Base-by-base conservation (phyloP, 1,140 invertebrate species). In the Aphelenchoides fujianensis region DNA sequence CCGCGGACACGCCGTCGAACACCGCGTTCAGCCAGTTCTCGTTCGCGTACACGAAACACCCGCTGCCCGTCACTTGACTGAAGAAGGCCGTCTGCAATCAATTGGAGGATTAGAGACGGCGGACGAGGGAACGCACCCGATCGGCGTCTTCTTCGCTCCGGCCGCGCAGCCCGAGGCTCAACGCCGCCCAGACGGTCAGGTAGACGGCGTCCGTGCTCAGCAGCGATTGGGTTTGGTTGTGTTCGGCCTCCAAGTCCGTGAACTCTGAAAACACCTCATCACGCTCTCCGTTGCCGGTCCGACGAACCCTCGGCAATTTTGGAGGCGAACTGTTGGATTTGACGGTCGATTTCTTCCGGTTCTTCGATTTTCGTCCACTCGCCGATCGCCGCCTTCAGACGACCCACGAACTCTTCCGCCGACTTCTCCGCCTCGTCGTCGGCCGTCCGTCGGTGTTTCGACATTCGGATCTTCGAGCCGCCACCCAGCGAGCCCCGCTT, bases 91-190 rank as follows among this genome's bases (percentile, higher is more conserved):
- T 16, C 63, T 66, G 32, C 1, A 66, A n/a, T 19, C 16, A 36
- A 35, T 12, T 34, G 16, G 34, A 59, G 34, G 12, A 7, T 5
- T 5, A n/a, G n/a, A n/a, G n/a, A 30, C 19, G 55, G 7, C 55
- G 28, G 19, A 23, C 7, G 28, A 23, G 34, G 7, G 5, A 59
- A 35, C 63, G n/a, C 16, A 66, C 63, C 32, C 36, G 37, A 19
- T 66, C 63, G 9, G 34, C 19, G 3, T 36, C 34, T 36, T 34
- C 31, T 41, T 34, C 31, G 12, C 19, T 32, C 5, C 31, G 19
- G n/a, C 41, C 48, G 28, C 69, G 16, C 68, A 70, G 52, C 37
- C 30, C n/a, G 48, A 69, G 69, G n/a, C 62, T 69, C 68, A 70
- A 70, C 0, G 7, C 3, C 0, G 69, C 69, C 12, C 31, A 70